Evolutionary conservation across 2,113 vertebrate species (phyloP), one percentile per base, ranked within the genome.

Genomic region (Mirza zaza): DNA sequence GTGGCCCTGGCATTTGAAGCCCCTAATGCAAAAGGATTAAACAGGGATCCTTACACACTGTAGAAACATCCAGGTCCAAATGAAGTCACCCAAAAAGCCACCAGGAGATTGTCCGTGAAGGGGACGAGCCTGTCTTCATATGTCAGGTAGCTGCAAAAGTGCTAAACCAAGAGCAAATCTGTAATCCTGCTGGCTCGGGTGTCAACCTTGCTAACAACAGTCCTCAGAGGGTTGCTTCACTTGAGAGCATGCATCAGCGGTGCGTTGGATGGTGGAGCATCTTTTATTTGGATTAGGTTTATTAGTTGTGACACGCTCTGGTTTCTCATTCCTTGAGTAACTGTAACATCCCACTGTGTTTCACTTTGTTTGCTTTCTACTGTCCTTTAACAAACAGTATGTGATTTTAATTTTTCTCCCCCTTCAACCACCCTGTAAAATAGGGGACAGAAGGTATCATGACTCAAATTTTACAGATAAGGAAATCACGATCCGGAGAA

Each of bases 61-160:
- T 63, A 29, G 70, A 50, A 81, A 36, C 21, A 5, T 29, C n/a
- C 52, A 32, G 7, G 42, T 68, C 25, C 48, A 12, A 34, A 23
- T 2, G 6, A 81, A 83, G 45, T 55, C 45, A 57, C 59, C 34
- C 52, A 11, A 36, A 52, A 23, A 25, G 23, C 48, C 59, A 9
- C 14, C 6, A 39, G 45, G 71, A 87, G 8, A 65, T 15, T 18
- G 36, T 4, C 39, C 12, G 0, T 7, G 57, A 25, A 18, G 6
- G 1, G 3, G 39, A 29, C 15, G 7, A 9, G 23, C 12, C 18
- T 59, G 17, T 76, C 50, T 45, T 67, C 3, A 1, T 10, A 27
- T 0, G 2, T 25, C n/a, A 57, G 23, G 4, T 7, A 21, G 52
- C 21, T 10, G 23, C 23, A 1, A 21, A 57, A 34, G 10, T 25